Base-by-base conservation (phyloP, 2,888 invertebrate species). In the Euspilapteryx auroguttella region DNA sequence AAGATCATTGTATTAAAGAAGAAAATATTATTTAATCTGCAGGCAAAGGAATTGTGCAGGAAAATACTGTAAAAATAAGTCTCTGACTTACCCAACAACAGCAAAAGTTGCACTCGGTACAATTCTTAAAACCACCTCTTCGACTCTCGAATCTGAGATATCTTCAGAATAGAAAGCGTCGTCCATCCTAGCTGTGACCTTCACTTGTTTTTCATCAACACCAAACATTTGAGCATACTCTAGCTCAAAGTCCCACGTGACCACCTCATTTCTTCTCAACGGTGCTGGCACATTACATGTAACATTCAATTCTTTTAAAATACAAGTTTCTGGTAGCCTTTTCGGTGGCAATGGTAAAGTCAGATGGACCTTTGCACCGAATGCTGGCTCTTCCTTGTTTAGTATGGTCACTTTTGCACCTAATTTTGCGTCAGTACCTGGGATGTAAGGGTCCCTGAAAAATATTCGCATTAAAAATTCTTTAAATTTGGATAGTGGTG, bases 331-430 rank as follows among this genome's bases (percentile, higher is more conserved):
- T 3, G 64, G 71, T 1, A 71, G 46, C 29, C 71, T 45, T 32
- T 53, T 54, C 0, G 65, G 65, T 12, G 46, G 42, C 12, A 51
- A 41, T 2, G 71, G 65, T 1, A 73, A 34, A 1, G 41, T 40
- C 2, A 75, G 37, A 5, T 53, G 43, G 0, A 69, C 52, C 34
- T 47, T 55, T 0, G 63, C 62, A 6, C 59, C 66, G 21, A 62
- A 71, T 0, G 68, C 68, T n/a, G 75, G 69, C 37, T 75, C 75
- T 29, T 55, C 61, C 28, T 39, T 45, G 28, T 75, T 69, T 1
- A 46, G 10, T 1, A 71, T 46, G 2, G 39, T 55, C 0, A 77
- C 42, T 30, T 40, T 54, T 6, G 53, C 50, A 3, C 69, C 69
- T 1, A 75, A 40, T 25, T 40, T 49, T n/a, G 48, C 36, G 7